Evolutionary conservation across 2,113 vertebrate species (phyloP), one percentile per base, ranked within the genome.

Genomic region (Chunga burmeisteri): DNA sequence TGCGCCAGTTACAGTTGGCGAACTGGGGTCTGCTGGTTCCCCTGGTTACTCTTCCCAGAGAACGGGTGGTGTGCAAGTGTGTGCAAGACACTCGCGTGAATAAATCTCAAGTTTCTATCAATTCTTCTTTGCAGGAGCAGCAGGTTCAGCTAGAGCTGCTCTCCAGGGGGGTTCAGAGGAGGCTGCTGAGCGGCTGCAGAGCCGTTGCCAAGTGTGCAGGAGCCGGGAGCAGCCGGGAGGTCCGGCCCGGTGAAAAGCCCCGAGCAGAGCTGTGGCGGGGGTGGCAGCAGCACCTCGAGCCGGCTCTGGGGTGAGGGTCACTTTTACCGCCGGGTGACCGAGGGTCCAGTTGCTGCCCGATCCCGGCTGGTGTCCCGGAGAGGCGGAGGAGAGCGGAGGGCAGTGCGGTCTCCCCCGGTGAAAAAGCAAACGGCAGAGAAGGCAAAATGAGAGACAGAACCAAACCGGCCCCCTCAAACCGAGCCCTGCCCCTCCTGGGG

Each of bases 81-180:
- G 4, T 1, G 1, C 1, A 7, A 21, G 40, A 22, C 0, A 1
- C 26, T 9, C 65, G 40, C 15, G 42, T 38, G 38, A 67, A 0
- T n/a, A n/a, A 38, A 29, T 59, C 16, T 20, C 34, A 16, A 3
- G 5, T 16, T 40, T 79, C 40, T 25, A 15, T 15, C 8, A 2
- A 0, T 58, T 38, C 47, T 17, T 14, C 16, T 15, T 7, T 21
- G 46, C 27, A 27, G 19, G 1, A 25, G 23, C 49, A 38, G 58
- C 3, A 2, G 26, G 13, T 59, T 44, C 13, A 38, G 15, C 36
- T 17, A 3, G 29, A 49, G 40, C 46, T 22, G 16, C 13, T 21
- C 20, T 21, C n/a, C 0, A 0, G 3, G 2, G 8, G 10, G 47
- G 15, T 32, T 75, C 18, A 20, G 40, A 12, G 29, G 27, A 46